Evolutionary conservation across 2,113 vertebrate species (phyloP).

Genomic region (Anhinga rufa): DNA sequence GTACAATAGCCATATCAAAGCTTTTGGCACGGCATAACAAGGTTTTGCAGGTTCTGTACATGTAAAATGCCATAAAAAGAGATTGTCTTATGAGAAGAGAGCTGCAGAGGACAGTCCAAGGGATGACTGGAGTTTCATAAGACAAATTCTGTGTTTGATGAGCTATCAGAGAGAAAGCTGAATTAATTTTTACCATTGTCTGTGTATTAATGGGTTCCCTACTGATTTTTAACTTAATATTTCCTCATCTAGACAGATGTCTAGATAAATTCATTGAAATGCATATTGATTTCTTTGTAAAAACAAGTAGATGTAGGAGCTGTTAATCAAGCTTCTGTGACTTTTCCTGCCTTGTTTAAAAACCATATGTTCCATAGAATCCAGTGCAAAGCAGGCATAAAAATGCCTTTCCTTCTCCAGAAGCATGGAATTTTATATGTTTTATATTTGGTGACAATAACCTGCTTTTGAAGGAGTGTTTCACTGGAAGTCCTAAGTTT

Average conservation of each 20-base stretch:
- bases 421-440: fast-evolving
- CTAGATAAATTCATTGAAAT: neutral
- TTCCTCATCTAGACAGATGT: neutral
- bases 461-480: neutral
- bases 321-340: neutral
- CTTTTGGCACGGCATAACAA: neutral
- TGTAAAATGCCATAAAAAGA: neutral
- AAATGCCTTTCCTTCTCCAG: neutral
- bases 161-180: neutral
- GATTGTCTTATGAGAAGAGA: neutral
- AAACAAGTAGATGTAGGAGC: neutral
- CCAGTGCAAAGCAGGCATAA: neutral
- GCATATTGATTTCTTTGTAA: neutral
- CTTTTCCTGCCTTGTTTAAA: neutral
- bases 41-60: neutral
- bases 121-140: neutral
- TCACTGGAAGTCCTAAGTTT: neutral
- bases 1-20: neutral
- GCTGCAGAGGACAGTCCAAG: neutral
- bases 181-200: neutral
- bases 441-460: neutral
- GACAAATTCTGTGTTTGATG: neutral
- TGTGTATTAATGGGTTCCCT: neutral
- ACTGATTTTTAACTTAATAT: conserved; percentile 8
- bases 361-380: neutral